Percentiles rank a stretch among this genome's conserved stretches.
phyloP scores from a whole-genome alignment of 2,113 vertebrate genomes.

The Aegithalos caudatus region DNA sequence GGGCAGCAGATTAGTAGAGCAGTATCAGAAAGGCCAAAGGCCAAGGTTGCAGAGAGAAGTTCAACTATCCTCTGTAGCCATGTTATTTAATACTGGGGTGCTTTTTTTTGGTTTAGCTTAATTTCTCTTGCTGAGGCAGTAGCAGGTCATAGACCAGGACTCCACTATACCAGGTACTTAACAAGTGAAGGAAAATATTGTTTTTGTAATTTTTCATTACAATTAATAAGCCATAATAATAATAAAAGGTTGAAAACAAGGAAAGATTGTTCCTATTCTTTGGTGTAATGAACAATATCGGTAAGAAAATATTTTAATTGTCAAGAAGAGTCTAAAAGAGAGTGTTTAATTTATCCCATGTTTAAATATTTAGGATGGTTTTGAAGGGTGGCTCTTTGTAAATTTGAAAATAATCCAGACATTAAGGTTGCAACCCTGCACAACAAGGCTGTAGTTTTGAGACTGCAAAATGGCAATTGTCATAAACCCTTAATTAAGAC shows the following conservation, averaged over 20 bases:
- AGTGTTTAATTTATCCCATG: neutral
- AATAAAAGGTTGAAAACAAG: neutral
- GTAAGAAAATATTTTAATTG: neutral
- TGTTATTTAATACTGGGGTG: neutral
- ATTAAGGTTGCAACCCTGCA: neutral
- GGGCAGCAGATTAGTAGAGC: neutral
- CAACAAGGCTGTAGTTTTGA: neutral
- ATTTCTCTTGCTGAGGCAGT: neutral
- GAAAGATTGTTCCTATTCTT: neutral
- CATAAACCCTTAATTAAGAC: neutral
- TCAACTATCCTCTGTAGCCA: neutral
- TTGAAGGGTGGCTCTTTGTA: neutral
- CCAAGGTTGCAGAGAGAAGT: neutral
- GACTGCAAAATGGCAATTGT: neutral
- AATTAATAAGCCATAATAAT: neutral
- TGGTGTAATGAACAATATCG: neutral
- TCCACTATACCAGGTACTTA: neutral
- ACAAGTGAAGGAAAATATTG: neutral
- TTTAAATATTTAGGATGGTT: neutral
- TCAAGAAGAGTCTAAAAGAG: neutral
- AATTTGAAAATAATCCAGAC: neutral
- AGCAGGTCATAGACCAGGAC: neutral
- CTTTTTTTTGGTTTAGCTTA: neutral
- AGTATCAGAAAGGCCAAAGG: neutral
- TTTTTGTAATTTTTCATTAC: neutral